Evolutionary conservation across 1,140 invertebrate genomes (phyloP).

Genomic region (Eueides isabella): DNA sequence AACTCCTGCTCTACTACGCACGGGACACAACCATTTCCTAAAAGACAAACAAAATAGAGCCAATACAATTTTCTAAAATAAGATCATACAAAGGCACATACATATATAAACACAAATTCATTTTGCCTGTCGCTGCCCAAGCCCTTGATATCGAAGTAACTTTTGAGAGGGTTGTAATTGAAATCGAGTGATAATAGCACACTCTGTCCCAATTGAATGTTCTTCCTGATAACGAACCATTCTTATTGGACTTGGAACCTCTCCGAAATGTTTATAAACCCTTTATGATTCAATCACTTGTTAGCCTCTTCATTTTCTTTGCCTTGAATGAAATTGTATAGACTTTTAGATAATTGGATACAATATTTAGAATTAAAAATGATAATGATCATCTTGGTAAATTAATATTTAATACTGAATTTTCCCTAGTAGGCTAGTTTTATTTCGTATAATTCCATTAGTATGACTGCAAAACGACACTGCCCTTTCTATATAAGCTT

Average conservation of each 20-base stretch:
- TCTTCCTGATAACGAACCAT: constrained; percentile 23
- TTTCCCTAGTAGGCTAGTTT: too few species aligned
- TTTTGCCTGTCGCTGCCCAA: constrained; percentile 7
- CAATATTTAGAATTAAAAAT: neutral
- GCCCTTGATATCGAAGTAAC: constrained; percentile 15
- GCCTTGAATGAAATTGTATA: constrained; percentile 20
- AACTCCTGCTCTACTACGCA: too few species aligned
- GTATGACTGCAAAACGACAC: too few species aligned
- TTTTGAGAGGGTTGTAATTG: constrained; percentile 29
- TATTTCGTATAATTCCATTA: too few species aligned
- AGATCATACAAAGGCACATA: too few species aligned
- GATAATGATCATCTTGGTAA: neutral
- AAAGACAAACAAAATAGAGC: too few species aligned
- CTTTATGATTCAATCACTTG: constrained; percentile 22
- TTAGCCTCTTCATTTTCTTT: constrained; percentile 2
- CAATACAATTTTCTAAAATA: too few species aligned
- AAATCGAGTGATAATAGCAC: constrained; percentile 26
- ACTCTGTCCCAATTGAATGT: constrained; percentile 28
- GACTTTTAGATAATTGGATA: constrained; percentile 9
- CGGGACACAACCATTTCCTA: too few species aligned
- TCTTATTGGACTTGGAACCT: constrained; percentile 29
- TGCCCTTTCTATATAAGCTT: too few species aligned
- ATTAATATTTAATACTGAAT: too few species aligned
- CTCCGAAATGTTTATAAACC: constrained; percentile 23
- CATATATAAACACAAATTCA: neutral